Conservation (phyloP, 2,888 invertebrate species). For the Parelbella ahira region DNA sequence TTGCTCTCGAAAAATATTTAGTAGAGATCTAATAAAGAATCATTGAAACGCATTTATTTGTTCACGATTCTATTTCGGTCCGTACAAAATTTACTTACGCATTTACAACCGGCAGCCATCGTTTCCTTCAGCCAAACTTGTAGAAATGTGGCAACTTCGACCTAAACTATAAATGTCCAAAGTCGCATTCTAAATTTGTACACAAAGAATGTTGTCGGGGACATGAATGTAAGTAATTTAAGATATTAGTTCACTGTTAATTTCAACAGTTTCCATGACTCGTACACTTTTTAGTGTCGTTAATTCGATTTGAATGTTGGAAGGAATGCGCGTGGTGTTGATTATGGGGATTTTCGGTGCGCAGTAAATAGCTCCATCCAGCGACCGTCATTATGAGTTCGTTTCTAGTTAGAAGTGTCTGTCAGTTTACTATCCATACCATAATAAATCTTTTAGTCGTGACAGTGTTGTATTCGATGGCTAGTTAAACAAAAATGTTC, state of each 20-base stretch:
- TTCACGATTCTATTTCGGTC: slow-evolving; percentile 59
- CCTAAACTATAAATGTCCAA: slow-evolving; percentile 33
- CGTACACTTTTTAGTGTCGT: slow-evolving; percentile 61
- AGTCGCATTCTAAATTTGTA: slow-evolving; percentile 60
- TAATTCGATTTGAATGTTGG: slow-evolving; percentile 58
- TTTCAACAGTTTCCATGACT: slow-evolving; percentile 54
- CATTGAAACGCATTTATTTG: slow-evolving; percentile 56
- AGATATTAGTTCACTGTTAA: slow-evolving; percentile 57
- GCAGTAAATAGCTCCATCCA: slow-evolving; percentile 57
- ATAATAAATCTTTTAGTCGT: slow-evolving; percentile 53
- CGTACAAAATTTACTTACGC: slow-evolving; percentile 28
- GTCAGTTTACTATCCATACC: slow-evolving; percentile 54
- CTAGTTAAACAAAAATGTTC: slow-evolving; percentile 46
- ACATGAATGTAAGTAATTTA: slow-evolving; percentile 46
- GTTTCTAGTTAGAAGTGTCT: slow-evolving; percentile 56
- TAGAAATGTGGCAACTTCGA: slow-evolving; percentile 17
- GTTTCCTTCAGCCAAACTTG: slow-evolving; percentile 33
- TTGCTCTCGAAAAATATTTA: slow-evolving; percentile 73
- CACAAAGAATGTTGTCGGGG: slow-evolving; percentile 57
- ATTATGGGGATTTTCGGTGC: slow-evolving; percentile 58
- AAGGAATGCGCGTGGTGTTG: slow-evolving; percentile 39
- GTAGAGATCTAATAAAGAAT: slow-evolving; percentile 54
- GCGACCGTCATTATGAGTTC: slow-evolving; percentile 63
- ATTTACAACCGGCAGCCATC: slow-evolving; percentile 42
- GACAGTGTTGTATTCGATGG: slow-evolving; percentile 36